Conservation (phyloP, 2,113 vertebrate species). For the Colius striatus region DNA sequence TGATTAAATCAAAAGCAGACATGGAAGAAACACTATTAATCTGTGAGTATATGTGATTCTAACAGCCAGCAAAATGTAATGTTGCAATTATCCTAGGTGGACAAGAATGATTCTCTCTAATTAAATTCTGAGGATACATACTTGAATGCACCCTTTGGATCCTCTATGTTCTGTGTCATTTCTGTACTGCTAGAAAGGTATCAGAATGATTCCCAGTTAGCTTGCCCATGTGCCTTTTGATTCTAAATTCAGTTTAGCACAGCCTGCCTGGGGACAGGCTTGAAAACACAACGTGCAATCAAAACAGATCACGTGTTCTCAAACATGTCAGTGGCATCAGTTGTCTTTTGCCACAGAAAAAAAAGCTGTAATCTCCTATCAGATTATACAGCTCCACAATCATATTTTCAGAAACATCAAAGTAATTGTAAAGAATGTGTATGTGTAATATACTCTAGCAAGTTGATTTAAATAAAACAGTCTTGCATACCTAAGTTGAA, state of each 20-base stretch:
- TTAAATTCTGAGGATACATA: background rate
- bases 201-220: background rate
- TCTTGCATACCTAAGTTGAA: background rate
- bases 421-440: background rate
- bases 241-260: slow-evolving; percentile 13
- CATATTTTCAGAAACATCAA: background rate
- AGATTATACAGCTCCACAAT: background rate
- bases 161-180: background rate
- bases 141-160: slow-evolving; percentile 3
- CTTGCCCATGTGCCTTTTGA: background rate
- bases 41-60: slow-evolving; percentile 36
- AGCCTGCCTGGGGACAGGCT: slow-evolving; percentile 25
- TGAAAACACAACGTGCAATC: slow-evolving; percentile 32
- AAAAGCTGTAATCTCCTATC: background rate
- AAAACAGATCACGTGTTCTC: slow-evolving; percentile 27
- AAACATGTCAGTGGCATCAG: background rate
- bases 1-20: slow-evolving; percentile 60
- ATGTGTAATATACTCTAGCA: background rate
- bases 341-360: background rate
- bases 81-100: slow-evolving; percentile 55
- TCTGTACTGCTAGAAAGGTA: background rate
- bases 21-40: slow-evolving; percentile 33
- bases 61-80: slow-evolving; percentile 20
- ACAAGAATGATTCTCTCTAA: slow-evolving; percentile 26
- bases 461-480: background rate